These are phyloP conservation scores for Serilophus lunatus DNA, from an alignment of 2,113 vertebrate genomes.

Conservation along the genomic window DNA sequence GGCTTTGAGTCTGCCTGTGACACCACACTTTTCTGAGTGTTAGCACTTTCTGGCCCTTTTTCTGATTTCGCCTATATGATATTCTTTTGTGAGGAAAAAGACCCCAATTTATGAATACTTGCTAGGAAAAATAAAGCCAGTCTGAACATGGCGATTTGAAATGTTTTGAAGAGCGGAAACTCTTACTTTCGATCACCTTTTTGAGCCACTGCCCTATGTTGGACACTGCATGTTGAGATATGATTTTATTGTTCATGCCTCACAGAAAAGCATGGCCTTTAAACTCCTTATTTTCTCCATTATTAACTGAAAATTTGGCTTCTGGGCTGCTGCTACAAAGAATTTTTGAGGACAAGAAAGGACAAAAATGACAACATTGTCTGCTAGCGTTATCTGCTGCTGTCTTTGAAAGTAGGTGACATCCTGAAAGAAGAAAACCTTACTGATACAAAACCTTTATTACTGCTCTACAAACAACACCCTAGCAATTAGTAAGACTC, in stretches of 20 bases:
- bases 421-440: not conserved
- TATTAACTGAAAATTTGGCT: not conserved
- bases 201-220: not conserved
- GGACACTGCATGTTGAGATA: not conserved
- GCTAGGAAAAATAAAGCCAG: not conserved
- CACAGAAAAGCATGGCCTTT: not conserved
- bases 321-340: not conserved
- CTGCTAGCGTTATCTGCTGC: not conserved
- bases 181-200: accelerated
- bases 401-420: not conserved
- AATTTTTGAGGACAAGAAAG: not conserved
- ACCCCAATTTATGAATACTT: accelerated
- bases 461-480: not conserved
- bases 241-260: not conserved
- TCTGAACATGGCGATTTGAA: not conserved
- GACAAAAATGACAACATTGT: not conserved
- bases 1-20: not conserved
- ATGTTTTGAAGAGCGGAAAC: not conserved
- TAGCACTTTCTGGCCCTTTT: not conserved
- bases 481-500: not conserved
- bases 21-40: not conserved
- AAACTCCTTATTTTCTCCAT: not conserved
- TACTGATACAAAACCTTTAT: not conserved
- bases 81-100: not conserved
- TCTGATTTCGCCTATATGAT: not conserved